Base-by-base conservation (phyloP, 1,140 invertebrate genomes). In the Sminthurides bifidus region DNA sequence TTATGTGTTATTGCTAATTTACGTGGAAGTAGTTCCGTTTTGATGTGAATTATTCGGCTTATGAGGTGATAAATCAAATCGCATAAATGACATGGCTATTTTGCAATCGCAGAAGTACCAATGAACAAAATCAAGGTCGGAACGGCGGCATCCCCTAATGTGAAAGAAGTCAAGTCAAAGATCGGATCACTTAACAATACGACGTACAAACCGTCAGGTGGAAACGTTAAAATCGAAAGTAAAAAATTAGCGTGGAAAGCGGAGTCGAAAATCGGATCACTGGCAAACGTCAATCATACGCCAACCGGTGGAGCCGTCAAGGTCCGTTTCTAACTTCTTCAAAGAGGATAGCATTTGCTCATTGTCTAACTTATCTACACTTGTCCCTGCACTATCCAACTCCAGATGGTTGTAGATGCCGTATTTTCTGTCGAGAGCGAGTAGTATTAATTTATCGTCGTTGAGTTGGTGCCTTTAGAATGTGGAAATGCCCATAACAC, bases 51-150 rank as follows among this genome's bases (percentile, higher is more conserved):
- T 41, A 6, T 15, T 41, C 5, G 6, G 17, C 23, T 21, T 15
- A 6, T 41, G n/a, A 17, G 5, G 15, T 41, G n/a, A 41, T 8
- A 17, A 41, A 6, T 17, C 23, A 17, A 17, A 6, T 8, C 23
- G 17, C n/a, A 41, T n/a, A 6, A 6, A 41, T 17, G n/a, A 17
- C 38, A 41, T 8, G 6, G 5, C 6, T 26, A 26, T 45, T 21
- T 27, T 45, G 24, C 29, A 3, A 26, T 45, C 71, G 24, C 68
- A 84, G 79, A 84, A 78, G 70, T 92, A 60, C 87, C 89, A 51
- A 92, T 92, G 85, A 92, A 92, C 68, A 92, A 92, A 77, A 72
- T 92, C 64, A 85, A 91, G 77, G 88, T 94, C 8, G 89, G 89
- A 43, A 78, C 82, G 52, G 85, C 87, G 5, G 86, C 89, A 38